Percentiles rank a stretch among this genome's conserved stretches.
Evolutionary conservation across 2,113 vertebrate genomes (phyloP).

Genomic region (Agapornis roseicollis): DNA sequence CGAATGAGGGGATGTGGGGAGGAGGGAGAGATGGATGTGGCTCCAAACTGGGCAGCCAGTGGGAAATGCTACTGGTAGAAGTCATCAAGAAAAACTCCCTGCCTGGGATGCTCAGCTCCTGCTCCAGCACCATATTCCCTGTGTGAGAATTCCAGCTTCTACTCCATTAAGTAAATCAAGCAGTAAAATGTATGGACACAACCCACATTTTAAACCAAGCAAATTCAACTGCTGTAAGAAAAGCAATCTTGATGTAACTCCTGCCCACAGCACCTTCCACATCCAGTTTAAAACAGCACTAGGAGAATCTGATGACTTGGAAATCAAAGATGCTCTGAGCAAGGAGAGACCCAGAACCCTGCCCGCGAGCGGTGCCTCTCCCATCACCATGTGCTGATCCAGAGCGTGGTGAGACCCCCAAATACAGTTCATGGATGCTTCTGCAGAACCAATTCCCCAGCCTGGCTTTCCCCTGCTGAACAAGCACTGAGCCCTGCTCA

Average conservation of each 20-base stretch:
- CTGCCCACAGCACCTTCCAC: neutral
- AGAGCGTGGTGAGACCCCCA: accelerated
- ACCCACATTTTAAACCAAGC: neutral
- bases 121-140: neutral
- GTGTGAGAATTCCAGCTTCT: neutral
- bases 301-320: neutral
- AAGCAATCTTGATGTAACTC: neutral
- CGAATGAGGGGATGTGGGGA: neutral
- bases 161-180: neutral
- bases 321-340: accelerated
- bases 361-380: neutral
- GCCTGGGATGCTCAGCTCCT: neutral
- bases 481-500: accelerated
- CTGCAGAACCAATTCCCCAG: neutral
- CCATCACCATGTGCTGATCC: accelerated
- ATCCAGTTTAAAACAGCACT: neutral
- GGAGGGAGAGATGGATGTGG: neutral
- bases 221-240: neutral
- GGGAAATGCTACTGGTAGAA: neutral
- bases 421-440: neutral
- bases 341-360: accelerated
- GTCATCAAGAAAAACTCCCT: neutral
- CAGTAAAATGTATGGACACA: neutral
- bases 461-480: neutral
- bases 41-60: neutral